phyloP scores from a whole-genome alignment of 2,113 vertebrate species.

The Saguinus midas region DNA sequence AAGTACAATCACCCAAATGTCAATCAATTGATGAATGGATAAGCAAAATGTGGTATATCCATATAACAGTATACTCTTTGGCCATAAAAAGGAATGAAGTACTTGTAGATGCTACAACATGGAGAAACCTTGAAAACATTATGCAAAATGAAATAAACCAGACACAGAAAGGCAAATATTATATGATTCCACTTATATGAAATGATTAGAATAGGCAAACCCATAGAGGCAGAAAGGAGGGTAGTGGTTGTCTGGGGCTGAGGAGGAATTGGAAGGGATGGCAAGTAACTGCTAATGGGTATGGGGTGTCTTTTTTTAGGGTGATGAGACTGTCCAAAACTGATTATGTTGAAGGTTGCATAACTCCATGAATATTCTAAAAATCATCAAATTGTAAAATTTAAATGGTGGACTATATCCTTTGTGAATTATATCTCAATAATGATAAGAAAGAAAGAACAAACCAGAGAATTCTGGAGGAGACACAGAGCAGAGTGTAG shows the following conservation, averaged over 20 bases:
- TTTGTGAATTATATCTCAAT: slow-evolving; percentile 23
- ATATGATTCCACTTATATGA: neutral
- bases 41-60: slow-evolving; percentile 26
- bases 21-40: neutral
- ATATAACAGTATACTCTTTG: neutral
- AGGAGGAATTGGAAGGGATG: neutral
- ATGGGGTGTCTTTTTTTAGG: neutral
- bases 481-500: neutral
- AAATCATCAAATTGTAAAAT: neutral
- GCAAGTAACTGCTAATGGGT: neutral
- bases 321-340: slow-evolving; percentile 4
- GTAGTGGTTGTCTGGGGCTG: neutral
- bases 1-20: neutral
- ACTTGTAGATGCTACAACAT: neutral
- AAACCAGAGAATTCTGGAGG: neutral
- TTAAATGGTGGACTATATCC: neutral
- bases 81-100: neutral
- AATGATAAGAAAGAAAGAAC: neutral
- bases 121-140: slow-evolving; percentile 4
- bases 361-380: neutral
- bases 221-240: neutral
- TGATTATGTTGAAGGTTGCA: neutral
- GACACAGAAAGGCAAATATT: neutral
- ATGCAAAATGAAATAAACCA: slow-evolving; percentile 24
- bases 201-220: slow-evolving; percentile 1